Evolutionary conservation across 1,140 invertebrate genomes (phyloP).

Genomic region (Calliopsis andreniformis): DNA sequence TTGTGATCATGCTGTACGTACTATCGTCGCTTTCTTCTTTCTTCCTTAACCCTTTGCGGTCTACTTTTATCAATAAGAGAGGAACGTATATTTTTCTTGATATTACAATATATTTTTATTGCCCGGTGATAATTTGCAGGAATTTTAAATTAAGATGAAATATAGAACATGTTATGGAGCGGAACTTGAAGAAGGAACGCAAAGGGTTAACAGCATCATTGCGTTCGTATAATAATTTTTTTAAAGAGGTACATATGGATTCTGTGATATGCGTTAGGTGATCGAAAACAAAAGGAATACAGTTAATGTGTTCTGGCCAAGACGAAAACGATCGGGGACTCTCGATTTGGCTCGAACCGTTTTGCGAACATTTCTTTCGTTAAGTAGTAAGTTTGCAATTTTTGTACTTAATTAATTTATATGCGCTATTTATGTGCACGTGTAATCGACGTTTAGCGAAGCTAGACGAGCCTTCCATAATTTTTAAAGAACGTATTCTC

Average conservation of each 20-base stretch:
- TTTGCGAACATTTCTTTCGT: conserved; percentile 80
- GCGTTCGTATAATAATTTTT: conserved; percentile 28
- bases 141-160: not conserved
- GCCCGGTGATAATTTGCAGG: not conserved
- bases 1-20: conserved; percentile 24
- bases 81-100: not conserved
- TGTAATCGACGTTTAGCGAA: conserved; percentile 70
- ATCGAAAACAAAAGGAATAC: conserved; percentile 49
- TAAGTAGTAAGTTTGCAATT: conserved; percentile 82
- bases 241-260: conserved; percentile 73
- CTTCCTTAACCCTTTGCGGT: not conserved
- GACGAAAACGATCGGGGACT: conserved; percentile 6
- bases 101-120: not conserved
- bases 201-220: conserved; percentile 23
- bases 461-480: conserved; percentile 79
- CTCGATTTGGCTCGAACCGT: conserved; percentile 62
- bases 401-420: conserved; percentile 82
- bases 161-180: not conserved
- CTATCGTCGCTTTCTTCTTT: conserved; percentile 18
- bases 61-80: not conserved
- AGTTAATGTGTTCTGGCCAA: conserved; percentile 10
- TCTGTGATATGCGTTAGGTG: conserved; percentile 80
- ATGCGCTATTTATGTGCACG: conserved; percentile 78
- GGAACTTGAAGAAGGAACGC: not conserved
- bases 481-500: conserved; percentile 57